Evolutionary conservation across 2,888 invertebrate species (phyloP).

Genomic region (Nephrotoma guestfalica): DNA sequence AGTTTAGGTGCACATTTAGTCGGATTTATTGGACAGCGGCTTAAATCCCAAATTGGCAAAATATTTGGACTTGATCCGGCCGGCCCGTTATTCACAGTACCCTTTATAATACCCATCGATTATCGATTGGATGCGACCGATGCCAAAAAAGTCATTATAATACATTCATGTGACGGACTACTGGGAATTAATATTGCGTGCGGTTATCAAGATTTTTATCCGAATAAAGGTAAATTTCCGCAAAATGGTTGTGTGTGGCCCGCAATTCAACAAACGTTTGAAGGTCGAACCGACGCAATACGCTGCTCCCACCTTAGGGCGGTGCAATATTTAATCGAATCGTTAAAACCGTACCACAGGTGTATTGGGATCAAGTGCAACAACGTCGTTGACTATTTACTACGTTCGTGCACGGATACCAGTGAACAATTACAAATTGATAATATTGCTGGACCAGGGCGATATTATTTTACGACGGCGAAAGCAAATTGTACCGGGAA

Average conservation of each 20-base stretch:
- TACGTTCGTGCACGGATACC: background rate
- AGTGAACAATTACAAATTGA: background rate
- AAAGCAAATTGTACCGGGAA: background rate
- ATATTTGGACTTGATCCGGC: conserved; percentile 32
- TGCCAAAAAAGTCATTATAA: conserved; percentile 27
- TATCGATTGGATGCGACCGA: conserved; percentile 26
- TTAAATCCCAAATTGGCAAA: conserved; percentile 25
- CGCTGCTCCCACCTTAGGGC: background rate
- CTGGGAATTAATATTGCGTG: conserved; percentile 24
- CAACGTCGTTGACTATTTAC: background rate
- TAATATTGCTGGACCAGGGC: background rate
- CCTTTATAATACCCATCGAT: conserved; percentile 22
- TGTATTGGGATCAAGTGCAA: background rate
- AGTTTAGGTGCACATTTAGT: conserved; percentile 24
- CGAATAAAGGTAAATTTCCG: conserved; percentile 27
- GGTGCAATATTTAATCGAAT: background rate
- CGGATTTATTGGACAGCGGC: conserved; percentile 25
- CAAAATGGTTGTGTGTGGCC: conserved; percentile 15
- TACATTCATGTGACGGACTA: conserved; percentile 28
- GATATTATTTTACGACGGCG: background rate
- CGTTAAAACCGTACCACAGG: background rate
- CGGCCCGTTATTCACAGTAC: conserved; percentile 28
- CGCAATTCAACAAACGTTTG: background rate
- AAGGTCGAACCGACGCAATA: background rate
- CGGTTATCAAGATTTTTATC: conserved; percentile 31